phyloP scores from a whole-genome alignment of 2,113 vertebrate species.

The Nanorana parkeri region DNA sequence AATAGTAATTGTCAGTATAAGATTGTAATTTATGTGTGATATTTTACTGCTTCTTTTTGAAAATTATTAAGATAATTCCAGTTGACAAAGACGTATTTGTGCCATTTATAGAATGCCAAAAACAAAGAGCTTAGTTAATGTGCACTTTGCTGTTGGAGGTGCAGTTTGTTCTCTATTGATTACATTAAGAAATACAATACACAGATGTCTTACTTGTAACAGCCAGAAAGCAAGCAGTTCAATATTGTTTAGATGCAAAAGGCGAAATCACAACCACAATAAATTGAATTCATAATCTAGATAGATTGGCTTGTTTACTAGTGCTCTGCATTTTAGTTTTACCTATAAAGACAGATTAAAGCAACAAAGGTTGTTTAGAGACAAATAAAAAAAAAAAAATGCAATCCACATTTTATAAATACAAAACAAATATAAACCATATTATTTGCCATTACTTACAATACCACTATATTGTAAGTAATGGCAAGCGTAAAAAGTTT shows the following conservation, averaged over 20 bases:
- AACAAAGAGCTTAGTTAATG: constrained; percentile 15
- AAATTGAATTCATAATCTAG: constrained; percentile 35
- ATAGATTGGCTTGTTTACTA: constrained; percentile 39
- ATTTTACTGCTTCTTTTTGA: not conserved
- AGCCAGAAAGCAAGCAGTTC: constrained; percentile 34
- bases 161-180: constrained; percentile 38
- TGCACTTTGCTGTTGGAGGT: not conserved
- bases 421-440: too few relatives aligned
- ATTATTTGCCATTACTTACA: too few relatives aligned
- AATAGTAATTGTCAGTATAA: too few relatives aligned
- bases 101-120: constrained; percentile 14
- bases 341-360: constrained; percentile 28
- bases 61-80: not conserved
- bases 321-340: not conserved
- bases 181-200: constrained; percentile 45
- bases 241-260: constrained; percentile 40
- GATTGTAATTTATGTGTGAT: too few relatives aligned
- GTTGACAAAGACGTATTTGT: not conserved
- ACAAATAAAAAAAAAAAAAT: too few relatives aligned
- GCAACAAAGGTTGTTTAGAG: not conserved
- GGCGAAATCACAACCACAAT: constrained; percentile 37
- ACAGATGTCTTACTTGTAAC: constrained; percentile 29
- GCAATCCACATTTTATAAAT: too few relatives aligned
- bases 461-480: too few relatives aligned
- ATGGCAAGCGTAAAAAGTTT: too few relatives aligned